Conservation (phyloP, 2,113 vertebrate genomes). For the Raja brachyura region DNA sequence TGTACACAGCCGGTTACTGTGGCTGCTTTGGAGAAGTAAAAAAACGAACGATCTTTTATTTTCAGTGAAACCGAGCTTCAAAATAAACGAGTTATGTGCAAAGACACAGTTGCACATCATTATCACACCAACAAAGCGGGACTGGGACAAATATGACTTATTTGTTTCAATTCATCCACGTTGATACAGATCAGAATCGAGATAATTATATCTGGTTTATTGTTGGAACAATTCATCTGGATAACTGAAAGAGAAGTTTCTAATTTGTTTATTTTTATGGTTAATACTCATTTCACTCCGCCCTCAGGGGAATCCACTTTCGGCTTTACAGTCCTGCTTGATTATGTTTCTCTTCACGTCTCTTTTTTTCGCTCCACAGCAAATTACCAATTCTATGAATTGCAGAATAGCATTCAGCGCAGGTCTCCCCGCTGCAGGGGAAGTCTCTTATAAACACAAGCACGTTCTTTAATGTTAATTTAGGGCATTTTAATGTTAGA, state of each 20-base stretch:
- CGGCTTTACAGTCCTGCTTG: conserved; percentile 67
- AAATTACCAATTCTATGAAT: conserved; percentile 88
- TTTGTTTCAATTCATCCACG: neutral
- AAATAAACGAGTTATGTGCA: neutral
- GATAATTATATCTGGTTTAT: neutral
- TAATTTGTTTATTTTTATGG: conserved; percentile 23
- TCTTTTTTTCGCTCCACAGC: conserved; percentile 70
- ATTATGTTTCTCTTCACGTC: conserved; percentile 85
- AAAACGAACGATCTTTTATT: neutral
- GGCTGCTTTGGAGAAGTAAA: neutral
- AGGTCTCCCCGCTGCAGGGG: conserved; percentile 26
- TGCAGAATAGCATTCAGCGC: conserved; percentile 64
- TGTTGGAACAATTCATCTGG: neutral
- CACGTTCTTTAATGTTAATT: conserved; percentile 82
- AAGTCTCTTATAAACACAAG: conserved; percentile 70
- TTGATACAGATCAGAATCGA: neutral
- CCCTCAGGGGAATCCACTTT: neutral
- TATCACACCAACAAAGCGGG: neutral
- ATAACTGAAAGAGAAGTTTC: conserved; percentile 43
- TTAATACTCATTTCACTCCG: neutral
- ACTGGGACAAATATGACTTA: neutral
- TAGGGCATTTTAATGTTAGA: conserved; percentile 59
- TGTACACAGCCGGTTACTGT: neutral
- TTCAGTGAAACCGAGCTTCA: neutral
- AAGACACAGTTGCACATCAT: neutral